Evolutionary conservation across 2,888 invertebrate genomes (phyloP).

Genomic region (Lobophora halterata): DNA sequence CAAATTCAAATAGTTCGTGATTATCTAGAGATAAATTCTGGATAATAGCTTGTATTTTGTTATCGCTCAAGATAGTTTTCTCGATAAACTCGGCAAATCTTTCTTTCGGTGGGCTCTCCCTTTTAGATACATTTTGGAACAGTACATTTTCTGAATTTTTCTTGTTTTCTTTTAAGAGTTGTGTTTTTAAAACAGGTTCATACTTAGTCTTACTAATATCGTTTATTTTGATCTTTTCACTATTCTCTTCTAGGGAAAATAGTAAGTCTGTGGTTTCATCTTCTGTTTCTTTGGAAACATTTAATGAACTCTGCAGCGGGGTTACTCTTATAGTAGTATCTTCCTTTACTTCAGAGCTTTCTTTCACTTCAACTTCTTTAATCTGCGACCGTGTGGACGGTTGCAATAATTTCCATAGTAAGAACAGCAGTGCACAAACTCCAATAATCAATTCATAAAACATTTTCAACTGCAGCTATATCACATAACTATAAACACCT

Average conservation of each 20-base stretch:
- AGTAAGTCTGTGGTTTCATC: not conserved
- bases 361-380: constrained; percentile 22
- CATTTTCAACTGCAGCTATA: constrained; percentile 57
- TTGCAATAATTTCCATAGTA: constrained; percentile 62
- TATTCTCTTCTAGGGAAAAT: not conserved
- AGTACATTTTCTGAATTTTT: constrained; percentile 38
- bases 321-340: not conserved
- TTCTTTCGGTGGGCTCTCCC: constrained; percentile 72
- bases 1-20: constrained; percentile 40
- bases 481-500: constrained; percentile 58
- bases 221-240: not conserved
- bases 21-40: constrained; percentile 68
- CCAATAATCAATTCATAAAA: constrained; percentile 65
- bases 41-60: constrained; percentile 70
- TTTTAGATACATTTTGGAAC: constrained; percentile 41
- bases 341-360: constrained; percentile 15
- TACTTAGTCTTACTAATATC: constrained; percentile 3
- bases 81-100: constrained; percentile 68
- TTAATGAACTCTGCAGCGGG: not conserved
- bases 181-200: not conserved
- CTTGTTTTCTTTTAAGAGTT: constrained; percentile 38
- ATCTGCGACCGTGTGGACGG: constrained; percentile 33
- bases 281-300: not conserved
- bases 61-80: constrained; percentile 69
- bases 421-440: constrained; percentile 54